These are phyloP conservation scores for Nicator chloris DNA, from an alignment of 2,113 vertebrate species.

Conservation along the genomic window DNA sequence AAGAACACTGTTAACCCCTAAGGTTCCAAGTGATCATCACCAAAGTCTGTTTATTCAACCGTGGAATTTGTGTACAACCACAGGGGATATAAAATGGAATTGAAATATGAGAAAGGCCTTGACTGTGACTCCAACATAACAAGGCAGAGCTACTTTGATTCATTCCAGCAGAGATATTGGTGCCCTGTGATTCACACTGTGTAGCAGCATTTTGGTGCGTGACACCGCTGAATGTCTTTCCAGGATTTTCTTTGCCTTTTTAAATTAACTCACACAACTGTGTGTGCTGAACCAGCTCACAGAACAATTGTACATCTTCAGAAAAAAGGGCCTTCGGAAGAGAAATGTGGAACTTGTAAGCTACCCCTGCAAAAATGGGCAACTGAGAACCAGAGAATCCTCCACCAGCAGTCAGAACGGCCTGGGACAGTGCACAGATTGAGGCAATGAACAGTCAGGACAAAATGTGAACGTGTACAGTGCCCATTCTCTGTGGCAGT, in stretches of 20 bases:
- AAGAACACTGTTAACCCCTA: slow-evolving; percentile 47
- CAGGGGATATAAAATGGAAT: slow-evolving; percentile 28
- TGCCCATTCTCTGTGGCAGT: background rate
- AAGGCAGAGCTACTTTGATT: background rate
- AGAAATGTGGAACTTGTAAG: background rate
- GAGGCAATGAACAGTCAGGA: background rate
- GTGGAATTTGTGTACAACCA: slow-evolving; percentile 34
- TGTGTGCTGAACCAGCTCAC: background rate
- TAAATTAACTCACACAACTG: background rate
- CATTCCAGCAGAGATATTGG: background rate
- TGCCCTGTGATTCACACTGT: background rate
- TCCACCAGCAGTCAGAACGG: background rate
- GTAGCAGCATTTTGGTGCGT: accelerated
- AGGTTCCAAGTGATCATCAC: slow-evolving; percentile 22
- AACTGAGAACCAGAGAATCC: background rate
- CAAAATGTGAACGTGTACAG: background rate
- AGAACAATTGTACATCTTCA: background rate
- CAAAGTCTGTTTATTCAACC: slow-evolving; percentile 16
- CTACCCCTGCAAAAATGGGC: background rate
- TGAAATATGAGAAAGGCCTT: slow-evolving; percentile 17
- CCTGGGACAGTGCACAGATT: background rate
- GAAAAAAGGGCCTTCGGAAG: background rate
- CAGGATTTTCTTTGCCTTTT: background rate
- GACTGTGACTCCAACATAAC: background rate
- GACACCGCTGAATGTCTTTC: background rate